These are phyloP conservation scores for Sipha flava DNA, from an alignment of 1,140 invertebrate genomes.

Conservation along the genomic window DNA sequence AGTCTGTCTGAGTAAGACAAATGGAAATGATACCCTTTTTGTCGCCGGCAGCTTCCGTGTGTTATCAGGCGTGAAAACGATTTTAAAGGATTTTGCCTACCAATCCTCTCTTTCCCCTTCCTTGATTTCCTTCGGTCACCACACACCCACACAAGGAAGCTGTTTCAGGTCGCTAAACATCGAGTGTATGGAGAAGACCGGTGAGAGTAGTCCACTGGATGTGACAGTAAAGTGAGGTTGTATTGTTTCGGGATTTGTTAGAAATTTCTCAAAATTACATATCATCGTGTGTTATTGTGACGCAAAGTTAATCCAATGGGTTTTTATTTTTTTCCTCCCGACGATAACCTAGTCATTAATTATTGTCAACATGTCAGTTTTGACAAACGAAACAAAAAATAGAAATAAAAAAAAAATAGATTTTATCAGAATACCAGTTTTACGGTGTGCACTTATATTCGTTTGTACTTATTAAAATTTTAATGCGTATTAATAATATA, in stretches of 20 bases:
- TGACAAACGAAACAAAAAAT: too few species aligned
- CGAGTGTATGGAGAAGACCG: background rate
- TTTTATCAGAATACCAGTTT: background rate
- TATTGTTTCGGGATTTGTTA: background rate
- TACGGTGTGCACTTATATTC: too few species aligned
- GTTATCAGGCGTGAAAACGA: slow-evolving; percentile 26
- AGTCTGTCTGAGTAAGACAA: background rate
- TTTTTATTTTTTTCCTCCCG: background rate
- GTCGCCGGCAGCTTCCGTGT: background rate
- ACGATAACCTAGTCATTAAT: background rate
- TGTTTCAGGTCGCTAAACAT: slow-evolving; percentile 3
- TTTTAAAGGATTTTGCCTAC: slow-evolving; percentile 1
- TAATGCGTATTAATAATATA: too few species aligned
- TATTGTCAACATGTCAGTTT: background rate
- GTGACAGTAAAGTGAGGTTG: background rate
- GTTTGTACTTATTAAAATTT: too few species aligned
- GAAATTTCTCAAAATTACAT: background rate
- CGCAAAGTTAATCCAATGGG: background rate
- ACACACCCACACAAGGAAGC: background rate
- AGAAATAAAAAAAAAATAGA: too few species aligned
- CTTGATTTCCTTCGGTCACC: background rate
- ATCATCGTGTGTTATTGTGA: background rate
- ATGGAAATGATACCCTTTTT: slow-evolving; percentile 18
- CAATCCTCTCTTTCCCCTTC: background rate
- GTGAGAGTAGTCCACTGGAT: background rate